phyloP scores from a whole-genome alignment of 30 jellyfish, hydroid and myxozoan species.

The Cassiopea andromeda region DNA sequence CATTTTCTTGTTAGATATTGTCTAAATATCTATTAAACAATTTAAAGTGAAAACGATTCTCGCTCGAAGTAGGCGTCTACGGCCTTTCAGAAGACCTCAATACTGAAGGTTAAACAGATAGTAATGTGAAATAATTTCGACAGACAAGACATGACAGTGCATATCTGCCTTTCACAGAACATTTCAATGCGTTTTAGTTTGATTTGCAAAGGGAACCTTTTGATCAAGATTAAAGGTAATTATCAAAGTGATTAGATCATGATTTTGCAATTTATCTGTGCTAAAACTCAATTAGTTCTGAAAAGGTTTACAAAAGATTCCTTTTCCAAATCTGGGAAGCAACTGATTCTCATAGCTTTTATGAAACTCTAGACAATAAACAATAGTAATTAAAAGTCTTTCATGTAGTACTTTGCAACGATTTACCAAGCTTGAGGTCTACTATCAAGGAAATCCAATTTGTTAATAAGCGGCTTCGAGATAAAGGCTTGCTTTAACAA shows the following conservation, averaged over 20 bases:
- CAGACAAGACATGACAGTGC: too few relatives aligned
- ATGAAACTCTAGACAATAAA: not conserved
- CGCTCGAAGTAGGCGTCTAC: too few relatives aligned
- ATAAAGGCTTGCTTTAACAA: not conserved
- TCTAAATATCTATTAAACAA: too few relatives aligned
- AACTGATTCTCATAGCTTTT: not conserved
- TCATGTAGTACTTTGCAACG: not conserved
- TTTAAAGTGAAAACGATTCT: too few relatives aligned
- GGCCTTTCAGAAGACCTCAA: too few relatives aligned
- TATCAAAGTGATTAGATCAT: not conserved
- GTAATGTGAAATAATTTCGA: too few relatives aligned
- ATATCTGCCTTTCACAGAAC: not conserved
- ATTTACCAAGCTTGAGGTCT: conserved; percentile 1
- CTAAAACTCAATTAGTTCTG: not conserved
- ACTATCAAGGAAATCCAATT: conserved; percentile 9
- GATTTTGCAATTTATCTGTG: not conserved
- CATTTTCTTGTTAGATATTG: too few relatives aligned
- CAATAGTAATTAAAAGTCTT: not conserved
- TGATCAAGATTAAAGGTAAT: not conserved
- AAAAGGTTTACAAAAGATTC: not conserved
- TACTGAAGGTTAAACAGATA: too few relatives aligned
- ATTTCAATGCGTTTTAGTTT: not conserved
- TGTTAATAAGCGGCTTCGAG: not conserved
- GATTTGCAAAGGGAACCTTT: not conserved
- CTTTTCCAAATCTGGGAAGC: not conserved